Percentiles rank a stretch among this genome's conserved stretches.
These are phyloP conservation scores for Linnaemya vulpina DNA, from an alignment of 2,888 invertebrate genomes.

Conservation along the genomic window DNA sequence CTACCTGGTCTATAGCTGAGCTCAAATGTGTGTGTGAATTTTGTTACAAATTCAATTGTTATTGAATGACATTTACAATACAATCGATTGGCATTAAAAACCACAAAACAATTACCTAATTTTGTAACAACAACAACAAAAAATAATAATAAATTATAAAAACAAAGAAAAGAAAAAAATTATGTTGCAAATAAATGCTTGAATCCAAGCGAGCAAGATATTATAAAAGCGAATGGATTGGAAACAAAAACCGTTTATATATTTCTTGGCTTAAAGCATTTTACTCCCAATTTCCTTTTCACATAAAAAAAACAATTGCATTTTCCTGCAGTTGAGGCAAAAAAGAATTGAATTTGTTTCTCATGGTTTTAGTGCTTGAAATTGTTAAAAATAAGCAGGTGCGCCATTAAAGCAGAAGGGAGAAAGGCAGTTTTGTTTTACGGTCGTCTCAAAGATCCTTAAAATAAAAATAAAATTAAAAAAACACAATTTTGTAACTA, in stretches of 20 bases:
- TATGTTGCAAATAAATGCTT: not conserved
- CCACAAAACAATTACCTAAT: constrained; percentile 69
- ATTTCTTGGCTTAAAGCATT: not conserved
- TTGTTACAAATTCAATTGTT: constrained; percentile 55
- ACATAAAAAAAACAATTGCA: constrained; percentile 14
- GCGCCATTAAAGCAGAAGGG: not conserved
- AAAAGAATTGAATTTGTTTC: constrained; percentile 1
- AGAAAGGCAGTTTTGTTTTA: not conserved
- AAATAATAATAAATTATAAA: not conserved
- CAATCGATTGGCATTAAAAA: constrained; percentile 63
- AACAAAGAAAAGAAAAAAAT: not conserved
- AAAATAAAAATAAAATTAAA: no score
- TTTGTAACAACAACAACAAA: constrained; percentile 4
- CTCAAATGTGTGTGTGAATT: constrained; percentile 40
- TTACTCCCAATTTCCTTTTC: constrained; percentile 40
- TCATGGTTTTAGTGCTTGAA: not conserved
- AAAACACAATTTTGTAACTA: no score
- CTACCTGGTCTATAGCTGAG: constrained; percentile 1
- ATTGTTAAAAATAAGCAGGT: not conserved
- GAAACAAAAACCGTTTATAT: not conserved
- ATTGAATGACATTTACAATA: constrained; percentile 66
- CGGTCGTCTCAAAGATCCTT: no score
- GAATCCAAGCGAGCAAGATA: not conserved
- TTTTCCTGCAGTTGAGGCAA: not conserved
- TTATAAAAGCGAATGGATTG: not conserved